These are phyloP conservation scores for Cepaea hortensis DNA, from an alignment of 2,888 invertebrate genomes.

Conservation along the genomic window DNA sequence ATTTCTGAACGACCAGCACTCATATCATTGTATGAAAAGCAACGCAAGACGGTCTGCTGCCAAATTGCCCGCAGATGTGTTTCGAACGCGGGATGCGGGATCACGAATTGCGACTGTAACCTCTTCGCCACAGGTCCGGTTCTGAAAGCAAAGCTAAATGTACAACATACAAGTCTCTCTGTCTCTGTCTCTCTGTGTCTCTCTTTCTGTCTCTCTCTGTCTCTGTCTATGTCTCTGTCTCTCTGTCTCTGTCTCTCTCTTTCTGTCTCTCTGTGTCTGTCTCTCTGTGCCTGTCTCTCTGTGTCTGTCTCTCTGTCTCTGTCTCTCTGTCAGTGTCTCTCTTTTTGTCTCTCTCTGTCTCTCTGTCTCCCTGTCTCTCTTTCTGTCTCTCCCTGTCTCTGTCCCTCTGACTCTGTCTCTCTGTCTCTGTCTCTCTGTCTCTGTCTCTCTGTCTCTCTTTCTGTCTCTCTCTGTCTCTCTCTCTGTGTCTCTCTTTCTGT, in stretches of 20 bases:
- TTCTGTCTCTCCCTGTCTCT: neutral
- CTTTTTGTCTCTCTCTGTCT: neutral
- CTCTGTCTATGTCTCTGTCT: neutral
- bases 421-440: neutral
- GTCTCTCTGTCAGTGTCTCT: neutral
- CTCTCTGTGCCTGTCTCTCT: neutral
- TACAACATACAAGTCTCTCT: too few species aligned
- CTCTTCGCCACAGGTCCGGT: too few species aligned
- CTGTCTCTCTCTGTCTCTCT: neutral
- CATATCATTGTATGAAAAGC: too few species aligned
- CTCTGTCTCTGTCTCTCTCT: slow-evolving; percentile 5
- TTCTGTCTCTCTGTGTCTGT: neutral
- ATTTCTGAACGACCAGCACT: too few species aligned
- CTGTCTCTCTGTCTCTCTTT: neutral
- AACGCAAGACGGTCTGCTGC: too few species aligned
- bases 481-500: neutral
- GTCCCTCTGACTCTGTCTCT: neutral
- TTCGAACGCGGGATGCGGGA: too few species aligned
- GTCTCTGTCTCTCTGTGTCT: neutral
- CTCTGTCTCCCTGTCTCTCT: neutral
- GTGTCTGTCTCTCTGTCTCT: neutral
- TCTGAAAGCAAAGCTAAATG: too few species aligned
- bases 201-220: neutral
- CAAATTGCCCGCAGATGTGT: too few species aligned
- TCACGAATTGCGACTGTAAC: too few species aligned